Percentiles rank a stretch among this genome's conserved stretches.
Conservation (phyloP, 2,113 vertebrate genomes). For the Brachionichthys hirsutus region DNA sequence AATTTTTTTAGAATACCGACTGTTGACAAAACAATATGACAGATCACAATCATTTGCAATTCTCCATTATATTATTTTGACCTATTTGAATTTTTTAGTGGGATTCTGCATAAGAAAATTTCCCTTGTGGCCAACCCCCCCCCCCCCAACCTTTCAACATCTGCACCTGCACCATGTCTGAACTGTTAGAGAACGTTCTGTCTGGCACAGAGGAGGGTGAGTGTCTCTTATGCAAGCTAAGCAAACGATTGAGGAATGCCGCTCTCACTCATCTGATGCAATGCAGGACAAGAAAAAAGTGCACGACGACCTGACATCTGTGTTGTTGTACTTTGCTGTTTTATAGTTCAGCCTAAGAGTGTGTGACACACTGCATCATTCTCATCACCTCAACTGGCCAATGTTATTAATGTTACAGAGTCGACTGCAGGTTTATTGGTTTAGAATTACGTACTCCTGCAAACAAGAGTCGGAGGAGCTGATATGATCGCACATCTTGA, state of each 20-base stretch:
- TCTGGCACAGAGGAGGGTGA: slow-evolving; percentile 1
- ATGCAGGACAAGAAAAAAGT: slow-evolving; percentile 21
- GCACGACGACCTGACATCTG: slow-evolving; percentile 7
- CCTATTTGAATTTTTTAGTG: slow-evolving; percentile 67
- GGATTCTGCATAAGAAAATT: slow-evolving; percentile 74
- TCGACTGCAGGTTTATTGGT: neutral
- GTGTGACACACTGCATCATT: neutral
- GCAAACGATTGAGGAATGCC: slow-evolving; percentile 15
- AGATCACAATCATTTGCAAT: neutral
- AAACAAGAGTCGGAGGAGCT: too few relatives aligned
- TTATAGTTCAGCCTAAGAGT: neutral
- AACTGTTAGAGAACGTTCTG: slow-evolving; percentile 30
- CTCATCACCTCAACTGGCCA: neutral
- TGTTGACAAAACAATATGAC: neutral
- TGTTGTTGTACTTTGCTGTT: slow-evolving; percentile 15
- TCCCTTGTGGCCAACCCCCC: slow-evolving; percentile 59
- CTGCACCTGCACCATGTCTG: slow-evolving; percentile 31
- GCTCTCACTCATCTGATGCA: neutral
- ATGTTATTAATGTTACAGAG: neutral
- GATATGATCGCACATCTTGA: too few relatives aligned
- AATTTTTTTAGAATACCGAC: too few relatives aligned
- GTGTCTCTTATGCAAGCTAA: slow-evolving; percentile 1
- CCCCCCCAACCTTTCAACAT: slow-evolving; percentile 19
- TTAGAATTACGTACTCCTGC: neutral
- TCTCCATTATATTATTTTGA: slow-evolving; percentile 4